Evolutionary conservation across 2,888 invertebrate species (phyloP).

Genomic region (Acanthococcus lagerstroemiae): DNA sequence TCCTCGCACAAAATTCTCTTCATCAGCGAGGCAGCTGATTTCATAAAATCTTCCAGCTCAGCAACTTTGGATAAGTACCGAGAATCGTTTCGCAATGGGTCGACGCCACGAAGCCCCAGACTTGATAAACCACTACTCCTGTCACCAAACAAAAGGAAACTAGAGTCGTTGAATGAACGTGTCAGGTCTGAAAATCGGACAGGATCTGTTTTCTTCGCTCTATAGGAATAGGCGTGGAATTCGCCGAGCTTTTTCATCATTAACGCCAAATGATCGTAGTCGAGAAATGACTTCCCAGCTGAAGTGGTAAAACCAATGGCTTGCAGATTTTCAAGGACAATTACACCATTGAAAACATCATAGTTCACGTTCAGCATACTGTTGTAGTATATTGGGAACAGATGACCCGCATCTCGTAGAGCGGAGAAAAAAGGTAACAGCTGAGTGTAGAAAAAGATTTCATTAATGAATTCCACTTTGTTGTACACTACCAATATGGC

Average conservation of each 20-base stretch:
- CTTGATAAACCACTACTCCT: too few species aligned
- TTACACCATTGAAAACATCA: background rate
- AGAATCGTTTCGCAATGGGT: background rate
- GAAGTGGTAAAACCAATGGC: background rate
- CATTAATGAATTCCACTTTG: too few species aligned
- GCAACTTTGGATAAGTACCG: background rate
- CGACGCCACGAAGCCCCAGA: background rate
- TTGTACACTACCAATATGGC: too few species aligned
- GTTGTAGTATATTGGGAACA: slow-evolving; percentile 13
- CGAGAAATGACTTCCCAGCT: background rate
- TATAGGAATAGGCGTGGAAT: slow-evolving; percentile 13
- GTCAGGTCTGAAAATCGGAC: background rate
- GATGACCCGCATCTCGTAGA: background rate
- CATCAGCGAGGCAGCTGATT: background rate
- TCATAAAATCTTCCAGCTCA: background rate
- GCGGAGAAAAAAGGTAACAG: background rate
- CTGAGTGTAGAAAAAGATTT: background rate
- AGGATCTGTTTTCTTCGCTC: background rate
- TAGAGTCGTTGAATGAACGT: background rate
- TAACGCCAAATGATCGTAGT: slow-evolving; percentile 4
- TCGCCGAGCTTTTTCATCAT: background rate
- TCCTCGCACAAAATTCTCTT: background rate
- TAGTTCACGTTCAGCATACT: background rate
- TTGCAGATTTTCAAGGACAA: slow-evolving; percentile 9
- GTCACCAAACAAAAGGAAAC: background rate